Conservation (phyloP, 2,888 invertebrate species). For the Cephus nigrinus region DNA sequence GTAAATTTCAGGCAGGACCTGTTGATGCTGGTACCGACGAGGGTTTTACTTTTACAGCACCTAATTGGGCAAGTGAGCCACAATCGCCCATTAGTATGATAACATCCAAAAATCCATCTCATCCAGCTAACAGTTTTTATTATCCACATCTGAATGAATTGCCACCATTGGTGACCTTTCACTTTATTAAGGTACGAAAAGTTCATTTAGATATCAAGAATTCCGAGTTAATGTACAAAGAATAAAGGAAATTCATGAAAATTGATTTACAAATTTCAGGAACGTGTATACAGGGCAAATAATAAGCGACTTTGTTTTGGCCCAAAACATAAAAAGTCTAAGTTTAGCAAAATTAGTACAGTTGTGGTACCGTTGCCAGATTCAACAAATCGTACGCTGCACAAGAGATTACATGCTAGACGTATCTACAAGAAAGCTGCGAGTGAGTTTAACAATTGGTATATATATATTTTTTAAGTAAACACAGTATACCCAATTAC, state of each 20-base stretch:
- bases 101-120: conserved; percentile 61
- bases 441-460: background rate
- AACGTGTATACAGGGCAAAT: background rate
- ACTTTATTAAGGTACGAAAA: conserved; percentile 52
- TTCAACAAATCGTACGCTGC: background rate
- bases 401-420: background rate
- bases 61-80: conserved; percentile 66
- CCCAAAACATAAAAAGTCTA: background rate
- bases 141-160: conserved; percentile 63
- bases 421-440: background rate
- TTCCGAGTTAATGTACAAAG: background rate
- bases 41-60: conserved; percentile 68
- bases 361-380: conserved; percentile 14
- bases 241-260: background rate
- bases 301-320: background rate
- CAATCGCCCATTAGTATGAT: conserved; percentile 61
- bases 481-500: background rate
- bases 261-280: background rate
- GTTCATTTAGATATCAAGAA: background rate
- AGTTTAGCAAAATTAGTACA: background rate
- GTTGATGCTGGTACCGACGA: conserved; percentile 67
- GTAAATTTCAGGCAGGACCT: conserved; percentile 56
- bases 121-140: conserved; percentile 68
- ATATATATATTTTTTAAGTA: background rate
- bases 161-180: conserved; percentile 64